phyloP scores from a whole-genome alignment of 2,797 vertebrate genomes.

The Cynodonichthys magdalenae region DNA sequence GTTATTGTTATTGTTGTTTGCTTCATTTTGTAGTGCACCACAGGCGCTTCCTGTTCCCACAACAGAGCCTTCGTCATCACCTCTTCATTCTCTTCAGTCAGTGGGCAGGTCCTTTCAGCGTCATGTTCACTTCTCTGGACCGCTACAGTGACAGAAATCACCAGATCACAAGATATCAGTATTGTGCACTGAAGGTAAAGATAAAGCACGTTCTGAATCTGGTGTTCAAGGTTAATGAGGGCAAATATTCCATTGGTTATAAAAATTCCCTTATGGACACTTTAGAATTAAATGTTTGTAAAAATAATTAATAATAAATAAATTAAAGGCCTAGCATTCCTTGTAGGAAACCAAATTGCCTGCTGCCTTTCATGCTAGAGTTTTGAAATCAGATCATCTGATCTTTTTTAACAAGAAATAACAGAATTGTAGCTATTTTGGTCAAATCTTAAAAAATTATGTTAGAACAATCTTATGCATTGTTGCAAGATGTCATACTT shows the following conservation, averaged over 20 bases:
- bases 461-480: too few relatives aligned
- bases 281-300: too few relatives aligned
- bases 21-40: slow-evolving; percentile 87
- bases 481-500: too few relatives aligned
- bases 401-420: too few relatives aligned
- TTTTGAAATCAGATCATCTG: too few relatives aligned
- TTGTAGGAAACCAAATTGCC: too few relatives aligned
- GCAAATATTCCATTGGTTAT: not conserved
- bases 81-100: slow-evolving; percentile 99
- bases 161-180: slow-evolving; percentile 98
- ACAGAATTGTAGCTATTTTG: too few relatives aligned
- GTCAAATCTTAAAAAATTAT: too few relatives aligned
- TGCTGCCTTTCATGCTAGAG: too few relatives aligned
- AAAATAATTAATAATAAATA: too few relatives aligned
- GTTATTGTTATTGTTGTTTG: not conserved
- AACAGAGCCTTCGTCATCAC: slow-evolving; percentile 96
- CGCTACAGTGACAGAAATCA: slow-evolving; percentile 97
- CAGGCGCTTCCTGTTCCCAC: slow-evolving; percentile 96
- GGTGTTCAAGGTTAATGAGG: not conserved
- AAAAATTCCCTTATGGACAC: not conserved
- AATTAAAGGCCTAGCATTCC: too few relatives aligned
- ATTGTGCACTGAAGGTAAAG: slow-evolving; percentile 93
- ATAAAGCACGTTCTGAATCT: too few relatives aligned
- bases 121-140: slow-evolving; percentile 98
- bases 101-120: slow-evolving; percentile 98